Conservation (phyloP, 2,113 vertebrate genomes). For the Erinaceus europaeus region DNA sequence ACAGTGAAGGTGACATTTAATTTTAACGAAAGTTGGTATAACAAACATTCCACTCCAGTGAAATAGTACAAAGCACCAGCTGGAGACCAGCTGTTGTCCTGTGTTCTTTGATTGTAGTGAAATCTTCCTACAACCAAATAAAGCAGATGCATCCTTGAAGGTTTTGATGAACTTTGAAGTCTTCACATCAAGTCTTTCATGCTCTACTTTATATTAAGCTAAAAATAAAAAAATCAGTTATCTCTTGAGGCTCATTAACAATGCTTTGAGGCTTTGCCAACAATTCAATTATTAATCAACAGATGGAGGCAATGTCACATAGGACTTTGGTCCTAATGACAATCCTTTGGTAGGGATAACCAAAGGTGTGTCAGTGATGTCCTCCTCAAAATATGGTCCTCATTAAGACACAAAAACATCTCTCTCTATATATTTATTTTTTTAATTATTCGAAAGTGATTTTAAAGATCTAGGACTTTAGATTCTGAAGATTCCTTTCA, state of each 20-base stretch:
- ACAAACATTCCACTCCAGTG: conserved; percentile 26
- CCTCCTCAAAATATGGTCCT: not conserved
- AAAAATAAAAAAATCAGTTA: not conserved
- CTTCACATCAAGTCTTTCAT: conserved; percentile 32
- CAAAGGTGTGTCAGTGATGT: not conserved
- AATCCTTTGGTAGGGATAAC: not conserved
- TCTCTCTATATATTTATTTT: not conserved
- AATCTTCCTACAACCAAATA: conserved; percentile 52
- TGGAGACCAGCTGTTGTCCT: conserved; percentile 54
- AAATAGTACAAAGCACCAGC: conserved; percentile 23
- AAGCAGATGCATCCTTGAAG: conserved; percentile 46
- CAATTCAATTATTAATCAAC: not conserved
- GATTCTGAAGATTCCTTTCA: not conserved
- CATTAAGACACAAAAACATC: not conserved
- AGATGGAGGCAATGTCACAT: not conserved
- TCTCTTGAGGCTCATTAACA: conserved; percentile 25
- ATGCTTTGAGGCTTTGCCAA: conserved; percentile 38
- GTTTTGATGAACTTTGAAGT: conserved; percentile 57
- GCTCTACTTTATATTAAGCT: conserved; percentile 34
- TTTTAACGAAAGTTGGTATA: conserved; percentile 35
- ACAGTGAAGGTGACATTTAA: conserved; percentile 35
- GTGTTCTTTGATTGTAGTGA: not conserved
- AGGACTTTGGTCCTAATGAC: not conserved
- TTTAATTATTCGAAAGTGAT: not conserved
- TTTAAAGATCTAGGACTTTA: not conserved